Base-by-base conservation (phyloP, 2,113 vertebrate species). In the Percina caprodes region DNA sequence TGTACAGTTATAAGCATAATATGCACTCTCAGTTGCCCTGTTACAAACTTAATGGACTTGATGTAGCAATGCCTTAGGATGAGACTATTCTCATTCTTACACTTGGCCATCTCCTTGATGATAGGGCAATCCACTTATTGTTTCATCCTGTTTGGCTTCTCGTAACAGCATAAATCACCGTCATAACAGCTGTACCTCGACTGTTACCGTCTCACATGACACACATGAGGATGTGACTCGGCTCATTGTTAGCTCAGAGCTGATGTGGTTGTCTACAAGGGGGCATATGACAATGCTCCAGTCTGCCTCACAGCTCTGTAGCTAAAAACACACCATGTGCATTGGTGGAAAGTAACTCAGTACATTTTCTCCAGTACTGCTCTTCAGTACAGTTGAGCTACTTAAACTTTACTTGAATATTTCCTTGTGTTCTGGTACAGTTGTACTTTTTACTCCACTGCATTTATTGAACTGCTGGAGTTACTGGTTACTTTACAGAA, bases 221-320 rank as follows among this genome's bases (percentile, higher is more conserved):
- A 66, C 68, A 26, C 52, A 13, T 35, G 63, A 59, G 80, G 62
- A 66, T 55, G 49, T 81, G 77, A 84, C 59, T 81, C 80, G 77
- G 55, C 19, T 21, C 24, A 5, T 23, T 42, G 51, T 24, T 48
- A 19, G 46, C 15, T 5, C 8, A 4, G 60, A 33, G 61, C 18
- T 54, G 23, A 46, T 35, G 58, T 8, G 66, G 42, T 30, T 48
- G n/a, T 59, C 7, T 6, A 9, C 52, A 7, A 26, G 23, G 42
- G 14, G 0, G 1, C 66, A n/a, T n/a, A n/a, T 69, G 19, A 52
- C 15, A 24, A 18, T 4, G 0, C n/a, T 45, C 12, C 33, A 24
- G 51, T 3, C 52, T 54, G 39, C 33, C 49, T 35, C 46, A 26
- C n/a, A 66, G 4, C 18, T 13, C 48, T 1, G 11, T 14, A 52